Evolutionary conservation across 1,140 invertebrate species (phyloP), one percentile per base, ranked within the genome.

Genomic region (Cataglyphis hispanica): DNA sequence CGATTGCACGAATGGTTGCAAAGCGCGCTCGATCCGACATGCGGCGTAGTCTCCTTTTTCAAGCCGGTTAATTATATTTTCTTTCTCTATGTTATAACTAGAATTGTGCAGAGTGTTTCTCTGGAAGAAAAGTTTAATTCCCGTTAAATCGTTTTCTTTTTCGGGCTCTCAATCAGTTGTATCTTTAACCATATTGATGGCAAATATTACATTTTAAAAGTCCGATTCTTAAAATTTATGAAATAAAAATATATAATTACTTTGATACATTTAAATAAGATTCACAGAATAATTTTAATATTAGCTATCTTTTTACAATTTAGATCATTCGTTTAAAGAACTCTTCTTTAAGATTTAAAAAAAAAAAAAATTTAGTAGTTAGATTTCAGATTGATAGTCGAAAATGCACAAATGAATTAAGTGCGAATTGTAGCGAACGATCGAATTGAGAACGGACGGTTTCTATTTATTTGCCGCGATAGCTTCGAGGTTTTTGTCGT

Each of bases 41-140:
- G 43, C 78, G 67, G 66, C 22, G 53, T 53, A 81, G 60, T 64
- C 34, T 50, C 50, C 67, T 56, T 56, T 83, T 83, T 83, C 56
- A 74, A 74, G 37, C 53, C 53, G 78, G 78, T 83, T 83, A 83
- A 74, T 83, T 83, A 83, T 83, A 83, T 86, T 87, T 87, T 87
- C 70, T 69, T 84, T 67, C 84, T 84, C 84, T 11, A 27, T 34
- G 6, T 37, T 25, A 66, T 56, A 60, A 63, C 64, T 69, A 63
- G 84, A 70, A 63, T 61, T 63, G 46, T 61, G 37, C 56, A 16
- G 70, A 76, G 56, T n/a, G n/a, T n/a, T 53, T 27, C 43, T 77
- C 58, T 63, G 19, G 34, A 46, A 58, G 61, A 56, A 58, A 25
- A 53, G n/a, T 16, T 60, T 60, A 40, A 60, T 81, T 22, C 34